These are phyloP conservation scores for Hexactinellida sp. DNA, from an alignment of 37 sponge, comb jelly and placozoan species.

Conservation along the genomic window DNA sequence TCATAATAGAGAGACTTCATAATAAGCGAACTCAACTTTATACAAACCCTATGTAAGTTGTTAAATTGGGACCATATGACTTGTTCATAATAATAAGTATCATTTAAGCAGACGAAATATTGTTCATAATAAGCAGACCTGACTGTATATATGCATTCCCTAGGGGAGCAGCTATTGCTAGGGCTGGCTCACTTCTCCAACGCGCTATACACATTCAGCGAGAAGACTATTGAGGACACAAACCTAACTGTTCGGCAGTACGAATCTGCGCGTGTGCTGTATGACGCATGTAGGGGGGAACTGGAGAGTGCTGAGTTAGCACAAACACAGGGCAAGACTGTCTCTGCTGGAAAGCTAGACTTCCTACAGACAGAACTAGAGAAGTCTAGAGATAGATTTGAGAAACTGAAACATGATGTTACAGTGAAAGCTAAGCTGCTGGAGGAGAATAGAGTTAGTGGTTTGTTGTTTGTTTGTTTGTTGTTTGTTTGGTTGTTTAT, in stretches of 20 bases:
- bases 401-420: slow-evolving; percentile 57
- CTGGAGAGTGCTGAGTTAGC: slow-evolving; percentile 35
- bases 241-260: slow-evolving; percentile 64
- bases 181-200: slow-evolving; percentile 40
- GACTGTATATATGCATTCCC: too few relatives aligned
- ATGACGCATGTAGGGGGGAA: slow-evolving; percentile 74
- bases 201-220: slow-evolving; percentile 51
- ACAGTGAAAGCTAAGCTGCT: slow-evolving; percentile 78
- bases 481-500: neutral
- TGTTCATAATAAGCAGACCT: too few relatives aligned
- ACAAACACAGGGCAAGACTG: slow-evolving; percentile 19
- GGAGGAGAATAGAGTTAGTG: slow-evolving; percentile 74
- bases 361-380: slow-evolving; percentile 46
- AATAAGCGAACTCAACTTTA: too few relatives aligned
- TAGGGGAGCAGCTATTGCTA: slow-evolving; percentile 43
- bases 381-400: slow-evolving; percentile 51
- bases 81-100: too few relatives aligned
- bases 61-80: too few relatives aligned
- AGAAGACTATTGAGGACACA: slow-evolving; percentile 87
- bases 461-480: neutral
- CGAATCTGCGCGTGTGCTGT: slow-evolving; percentile 50
- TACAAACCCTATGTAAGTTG: too few relatives aligned
- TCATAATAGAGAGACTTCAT: too few relatives aligned
- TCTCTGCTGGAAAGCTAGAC: slow-evolving; percentile 27
- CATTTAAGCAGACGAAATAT: too few relatives aligned